A percentile compares a stretch with the other conserved stretches of the same genome.
Conservation (phyloP, 2,888 invertebrate species). For the Mesochorus sp. region DNA sequence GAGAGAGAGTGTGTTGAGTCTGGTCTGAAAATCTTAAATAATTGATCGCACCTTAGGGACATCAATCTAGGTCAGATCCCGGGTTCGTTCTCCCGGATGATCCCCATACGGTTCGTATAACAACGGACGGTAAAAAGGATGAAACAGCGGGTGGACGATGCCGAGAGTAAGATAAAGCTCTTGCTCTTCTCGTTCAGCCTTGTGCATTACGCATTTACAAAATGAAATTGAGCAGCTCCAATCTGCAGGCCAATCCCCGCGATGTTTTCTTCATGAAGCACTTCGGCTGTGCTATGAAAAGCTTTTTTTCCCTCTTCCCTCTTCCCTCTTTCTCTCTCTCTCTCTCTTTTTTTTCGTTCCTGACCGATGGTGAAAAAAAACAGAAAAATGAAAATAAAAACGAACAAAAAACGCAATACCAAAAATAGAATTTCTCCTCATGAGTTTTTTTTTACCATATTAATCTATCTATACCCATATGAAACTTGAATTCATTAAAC, state of each 20-base stretch:
- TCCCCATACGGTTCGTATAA: slow-evolving; percentile 38
- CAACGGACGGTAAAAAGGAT: neutral
- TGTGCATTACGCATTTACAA: slow-evolving; percentile 73
- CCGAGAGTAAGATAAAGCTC: slow-evolving; percentile 34
- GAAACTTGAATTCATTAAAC: too few species aligned
- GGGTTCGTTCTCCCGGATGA: slow-evolving; percentile 43
- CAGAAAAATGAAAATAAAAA: slow-evolving; percentile 39
- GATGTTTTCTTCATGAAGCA: slow-evolving; percentile 70
- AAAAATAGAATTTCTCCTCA: neutral
- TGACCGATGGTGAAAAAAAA: slow-evolving; percentile 3
- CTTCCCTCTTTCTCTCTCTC: neutral
- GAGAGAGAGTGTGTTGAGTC: slow-evolving; percentile 50
- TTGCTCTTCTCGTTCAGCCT: slow-evolving; percentile 45
- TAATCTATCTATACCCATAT: too few species aligned
- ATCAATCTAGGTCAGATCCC: slow-evolving; percentile 55
- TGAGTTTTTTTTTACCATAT: slow-evolving; percentile 2
- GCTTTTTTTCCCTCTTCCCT: neutral
- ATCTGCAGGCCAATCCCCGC: slow-evolving; percentile 63
- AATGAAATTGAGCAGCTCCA: slow-evolving; percentile 75
- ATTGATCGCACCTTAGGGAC: slow-evolving; percentile 73
- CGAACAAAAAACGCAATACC: slow-evolving; percentile 4
- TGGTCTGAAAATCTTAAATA: slow-evolving; percentile 74
- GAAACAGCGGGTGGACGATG: neutral
- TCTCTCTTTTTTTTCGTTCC: neutral
- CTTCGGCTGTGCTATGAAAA: slow-evolving; percentile 27